Base-by-base conservation (phyloP, 2,113 vertebrate species). In the Eptesicus fuscus region DNA sequence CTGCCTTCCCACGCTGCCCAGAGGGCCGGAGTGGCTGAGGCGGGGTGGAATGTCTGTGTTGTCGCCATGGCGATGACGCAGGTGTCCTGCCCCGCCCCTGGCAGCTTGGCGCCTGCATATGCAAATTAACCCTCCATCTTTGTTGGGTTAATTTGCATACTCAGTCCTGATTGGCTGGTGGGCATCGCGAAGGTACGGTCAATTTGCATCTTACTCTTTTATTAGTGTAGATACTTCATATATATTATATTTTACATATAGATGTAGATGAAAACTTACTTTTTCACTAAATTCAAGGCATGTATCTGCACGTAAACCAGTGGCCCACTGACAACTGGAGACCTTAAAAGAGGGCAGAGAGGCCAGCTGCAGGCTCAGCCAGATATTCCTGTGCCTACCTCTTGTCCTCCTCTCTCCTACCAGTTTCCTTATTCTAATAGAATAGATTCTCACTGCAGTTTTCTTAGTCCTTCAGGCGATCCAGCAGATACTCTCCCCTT, bases 251-350 rank as follows among this genome's bases (percentile, higher is more conserved):
- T 32, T 11, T 76, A 76, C 44, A 61, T 71, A 42, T 42, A 14
- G 22, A 40, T 42, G 42, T 65, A 56, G 30, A 83, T 49, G 20
- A 32, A 56, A 71, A 65, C 30, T 78, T 73, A 63, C 35, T 69
- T 87, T 16, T 95, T 92, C 42, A 40, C n/a, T 84, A 77, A 22
- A 56, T 22, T 83, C 77, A 35, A 35, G 82, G 25, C 16, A 49
- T 5, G 12, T 17, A 47, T 87, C 49, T 91, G 49, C 23, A 53
- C 44, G 28, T 16, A 61, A 79, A 49, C 44, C 18, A n/a, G 67
- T 67, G 25, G 14, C 4, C 4, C 30, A 59, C 32, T 32, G 56
- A 87, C 56, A 79, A 83, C 56, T 40, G 18, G 91, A 88, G 65
- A 65, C 2, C 7, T 9, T 61, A 65, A 92, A 61, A 71, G 49